Base-by-base conservation (phyloP, 2,797 vertebrate species). In the Tiaroga cobitis region DNA sequence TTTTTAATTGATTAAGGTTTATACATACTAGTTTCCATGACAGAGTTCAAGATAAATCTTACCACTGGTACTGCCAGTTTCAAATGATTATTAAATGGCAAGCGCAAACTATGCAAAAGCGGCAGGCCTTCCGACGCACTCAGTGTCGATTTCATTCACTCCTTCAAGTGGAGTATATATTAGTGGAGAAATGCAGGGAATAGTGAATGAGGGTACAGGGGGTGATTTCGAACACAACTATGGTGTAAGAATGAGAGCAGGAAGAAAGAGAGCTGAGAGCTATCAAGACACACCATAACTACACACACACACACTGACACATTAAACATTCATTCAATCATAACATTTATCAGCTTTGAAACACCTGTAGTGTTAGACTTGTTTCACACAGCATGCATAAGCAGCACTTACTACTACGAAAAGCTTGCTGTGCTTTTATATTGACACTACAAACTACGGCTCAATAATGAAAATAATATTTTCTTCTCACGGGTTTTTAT, bases 331-430 rank as follows among this genome's bases (percentile, higher is more conserved):
- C 10, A 54, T 21, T 81, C 54, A 18, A 21, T 13, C 15, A 54
- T 39, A 70, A 56, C 46, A 70, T 81, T 56, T 19, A 56, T 26
- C 15, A 70, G 39, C 43, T 37, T 3, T 81, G 19, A 72, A 21
- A 65, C 70, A 56, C 59, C 68, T 76, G 78, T 72, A 29, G 7
- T 85, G 43, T 85, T 76, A 90, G 85, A 88, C 32, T 85, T 74
- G 77, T 51, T 74, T 74, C 72, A 74, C 72, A 51, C 43, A 51
- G 72, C 46, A 51, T 9, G 18, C 18, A 51, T 92, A 89, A 93
- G 90, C 21, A 63, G 63, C 61, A 73, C 34, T 41, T 69, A 82
- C 84, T 91, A 86, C 74, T 51, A 78, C 4, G 43, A 77, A 51
- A 74, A 32, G 26, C 26, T 74, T 5, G 9, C 9, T 32, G 43